phyloP scores from a whole-genome alignment of 2,888 invertebrate genomes.

The Eupithecia insigniata region DNA sequence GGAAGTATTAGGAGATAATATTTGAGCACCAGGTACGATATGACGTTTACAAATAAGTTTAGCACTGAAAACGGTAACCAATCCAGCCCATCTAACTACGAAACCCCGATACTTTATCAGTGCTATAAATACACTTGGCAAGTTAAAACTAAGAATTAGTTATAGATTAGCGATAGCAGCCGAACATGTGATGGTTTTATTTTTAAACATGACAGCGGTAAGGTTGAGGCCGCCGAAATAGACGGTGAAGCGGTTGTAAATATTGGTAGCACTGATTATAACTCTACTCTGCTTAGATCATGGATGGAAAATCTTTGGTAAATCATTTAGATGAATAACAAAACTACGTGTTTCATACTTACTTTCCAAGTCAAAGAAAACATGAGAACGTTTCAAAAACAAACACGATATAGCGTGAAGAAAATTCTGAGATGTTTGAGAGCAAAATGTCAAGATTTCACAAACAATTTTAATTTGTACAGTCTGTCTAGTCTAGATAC shows the following conservation, averaged over 20 bases:
- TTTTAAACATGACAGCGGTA: slow-evolving; percentile 57
- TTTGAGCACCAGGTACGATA: not conserved
- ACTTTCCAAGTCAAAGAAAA: not conserved
- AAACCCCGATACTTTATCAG: slow-evolving; percentile 49
- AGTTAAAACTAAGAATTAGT: slow-evolving; percentile 57
- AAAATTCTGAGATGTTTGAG: not conserved
- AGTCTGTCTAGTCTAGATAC: slow-evolving; percentile 6
- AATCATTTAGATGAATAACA: not conserved
- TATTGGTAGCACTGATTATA: slow-evolving; percentile 33
- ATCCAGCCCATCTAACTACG: slow-evolving; percentile 12
- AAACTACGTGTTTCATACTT: not conserved
- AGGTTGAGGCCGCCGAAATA: slow-evolving; percentile 61
- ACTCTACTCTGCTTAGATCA: slow-evolving; percentile 6
- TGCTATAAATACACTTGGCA: slow-evolving; percentile 63
- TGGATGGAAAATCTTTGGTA: slow-evolving; percentile 1
- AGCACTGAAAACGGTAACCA: not conserved
- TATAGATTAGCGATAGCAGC: slow-evolving; percentile 57
- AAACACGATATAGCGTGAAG: not conserved
- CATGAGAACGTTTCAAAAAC: not conserved
- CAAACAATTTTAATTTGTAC: not conserved
- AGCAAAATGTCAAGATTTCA: not conserved
- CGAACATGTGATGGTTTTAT: slow-evolving; percentile 61
- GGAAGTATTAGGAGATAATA: not conserved
- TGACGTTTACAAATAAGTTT: not conserved
- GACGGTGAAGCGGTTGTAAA: slow-evolving; percentile 35